Evolutionary conservation across 2,888 invertebrate genomes (phyloP).

Genomic region (Lobophora halterata): DNA sequence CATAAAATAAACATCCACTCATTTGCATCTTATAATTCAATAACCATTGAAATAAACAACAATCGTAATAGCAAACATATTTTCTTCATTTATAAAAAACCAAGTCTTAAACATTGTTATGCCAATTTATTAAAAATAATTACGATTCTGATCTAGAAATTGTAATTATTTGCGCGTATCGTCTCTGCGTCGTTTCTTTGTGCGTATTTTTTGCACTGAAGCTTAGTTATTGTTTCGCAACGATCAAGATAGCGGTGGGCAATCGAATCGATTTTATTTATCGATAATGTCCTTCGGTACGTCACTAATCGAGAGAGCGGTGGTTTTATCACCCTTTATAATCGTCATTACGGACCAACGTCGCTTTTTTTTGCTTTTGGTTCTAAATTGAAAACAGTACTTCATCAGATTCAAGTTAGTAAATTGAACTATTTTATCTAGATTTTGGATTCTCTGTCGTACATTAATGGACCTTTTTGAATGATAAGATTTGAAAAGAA

Average conservation of each 20-base stretch:
- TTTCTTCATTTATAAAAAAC: not conserved
- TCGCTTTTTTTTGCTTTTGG: conserved; percentile 23
- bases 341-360: conserved; percentile 55
- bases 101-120: conserved; percentile 8
- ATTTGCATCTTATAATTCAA: not conserved
- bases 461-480: too few relatives aligned
- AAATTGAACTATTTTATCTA: conserved; percentile 15
- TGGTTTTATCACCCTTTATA: conserved; percentile 68
- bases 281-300: conserved; percentile 68
- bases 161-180: conserved; percentile 23
- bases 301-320: conserved; percentile 70
- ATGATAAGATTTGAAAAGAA: too few relatives aligned
- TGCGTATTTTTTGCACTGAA: conserved; percentile 26
- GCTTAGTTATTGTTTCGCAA: conserved; percentile 63
- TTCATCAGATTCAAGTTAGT: conserved; percentile 24
- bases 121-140: conserved; percentile 21
- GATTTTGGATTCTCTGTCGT: too few relatives aligned
- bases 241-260: conserved; percentile 62
- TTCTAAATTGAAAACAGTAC: conserved; percentile 32
- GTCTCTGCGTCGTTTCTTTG: conserved; percentile 15
- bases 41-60: not conserved
- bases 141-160: conserved; percentile 23
- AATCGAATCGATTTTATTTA: conserved; percentile 67
- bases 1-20: not conserved
- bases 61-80: conserved; percentile 2